Evolutionary conservation across 1,140 invertebrate genomes (phyloP).

Genomic region (Dreissena rostriformis): DNA sequence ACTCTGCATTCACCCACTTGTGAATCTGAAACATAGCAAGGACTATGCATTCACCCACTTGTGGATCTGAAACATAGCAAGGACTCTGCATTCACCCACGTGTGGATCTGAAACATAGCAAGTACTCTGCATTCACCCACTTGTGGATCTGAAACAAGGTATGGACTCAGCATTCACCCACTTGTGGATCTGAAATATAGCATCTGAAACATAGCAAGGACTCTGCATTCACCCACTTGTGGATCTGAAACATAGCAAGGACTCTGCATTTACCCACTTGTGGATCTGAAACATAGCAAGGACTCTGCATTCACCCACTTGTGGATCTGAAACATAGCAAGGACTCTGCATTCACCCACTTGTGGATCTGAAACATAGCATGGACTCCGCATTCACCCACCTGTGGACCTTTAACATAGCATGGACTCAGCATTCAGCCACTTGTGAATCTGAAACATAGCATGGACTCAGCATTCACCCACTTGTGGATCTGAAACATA

Average conservation of each 20-base stretch:
- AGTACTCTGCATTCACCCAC: conserved; percentile 98
- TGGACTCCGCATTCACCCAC: conserved; percentile 98
- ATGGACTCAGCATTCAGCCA: too few relatives aligned
- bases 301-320: too few relatives aligned
- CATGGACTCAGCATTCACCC: conserved; percentile 98
- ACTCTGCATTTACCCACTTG: not conserved
- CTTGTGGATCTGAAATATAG: conserved; percentile 33
- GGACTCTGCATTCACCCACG: too few relatives aligned
- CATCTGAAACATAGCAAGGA: conserved; percentile 22
- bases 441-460: conserved; percentile 80
- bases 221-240: not conserved
- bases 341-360: too few relatives aligned
- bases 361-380: too few relatives aligned
- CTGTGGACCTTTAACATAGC: conserved; percentile 90
- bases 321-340: too few relatives aligned
- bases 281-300: not conserved
- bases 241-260: conserved; percentile 20
- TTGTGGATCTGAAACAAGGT: conserved; percentile 90
- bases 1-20: not conserved
- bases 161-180: too few relatives aligned
- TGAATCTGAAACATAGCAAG: not conserved
- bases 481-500: conserved; percentile 91
- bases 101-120: too few relatives aligned
- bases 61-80: too few relatives aligned
- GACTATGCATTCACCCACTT: too few relatives aligned